Conservation (phyloP, 2,888 invertebrate genomes). For the Epinotia nisella region DNA sequence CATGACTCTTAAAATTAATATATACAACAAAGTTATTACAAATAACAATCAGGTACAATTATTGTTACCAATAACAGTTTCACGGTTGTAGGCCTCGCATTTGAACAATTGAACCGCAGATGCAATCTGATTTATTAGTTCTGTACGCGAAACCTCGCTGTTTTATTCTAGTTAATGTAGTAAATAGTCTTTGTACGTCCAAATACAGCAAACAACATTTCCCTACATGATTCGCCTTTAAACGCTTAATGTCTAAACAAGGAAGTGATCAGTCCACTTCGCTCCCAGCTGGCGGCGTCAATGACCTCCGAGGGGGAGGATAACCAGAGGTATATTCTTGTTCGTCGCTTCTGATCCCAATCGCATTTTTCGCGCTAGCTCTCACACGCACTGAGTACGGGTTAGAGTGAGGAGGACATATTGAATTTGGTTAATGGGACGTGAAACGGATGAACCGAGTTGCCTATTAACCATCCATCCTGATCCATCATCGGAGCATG, state of each 20-base stretch:
- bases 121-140: too few species aligned
- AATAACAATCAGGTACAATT: too few species aligned
- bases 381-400: background rate
- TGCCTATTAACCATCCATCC: background rate
- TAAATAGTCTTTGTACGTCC: background rate
- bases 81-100: too few species aligned
- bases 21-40: too few species aligned
- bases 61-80: too few species aligned
- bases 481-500: slow-evolving; percentile 12
- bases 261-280: slow-evolving; percentile 17
- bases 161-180: too few species aligned
- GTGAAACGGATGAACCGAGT: background rate
- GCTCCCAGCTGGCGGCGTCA: slow-evolving; percentile 2
- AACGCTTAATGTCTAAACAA: slow-evolving; percentile 3
- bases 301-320: background rate
- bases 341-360: background rate
- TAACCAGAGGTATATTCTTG: background rate
- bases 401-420: background rate
- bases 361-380: background rate
- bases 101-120: too few species aligned
- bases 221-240: background rate
- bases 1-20: too few species aligned
- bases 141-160: too few species aligned
- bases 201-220: background rate
- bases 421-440: background rate